phyloP scores from a whole-genome alignment of 2,113 vertebrate species.

The Psilopogon haemacephalus region DNA sequence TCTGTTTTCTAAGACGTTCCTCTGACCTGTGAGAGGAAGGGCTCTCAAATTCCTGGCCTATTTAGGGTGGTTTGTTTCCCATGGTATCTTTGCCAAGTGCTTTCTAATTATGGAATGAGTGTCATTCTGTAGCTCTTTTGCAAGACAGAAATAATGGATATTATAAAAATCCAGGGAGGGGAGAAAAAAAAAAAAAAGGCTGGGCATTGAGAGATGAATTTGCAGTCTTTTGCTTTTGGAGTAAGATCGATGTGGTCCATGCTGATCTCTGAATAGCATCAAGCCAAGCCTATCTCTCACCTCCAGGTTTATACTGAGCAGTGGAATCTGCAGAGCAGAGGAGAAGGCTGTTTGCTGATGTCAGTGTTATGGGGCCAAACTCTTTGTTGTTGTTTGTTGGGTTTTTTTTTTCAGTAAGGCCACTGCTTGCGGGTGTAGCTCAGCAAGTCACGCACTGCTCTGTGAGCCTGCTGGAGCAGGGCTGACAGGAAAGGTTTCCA shows the following conservation, averaged over 20 bases:
- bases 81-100: slow-evolving; percentile 56
- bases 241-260: rapidly evolving
- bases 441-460: background rate
- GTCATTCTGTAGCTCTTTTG: slow-evolving; percentile 12
- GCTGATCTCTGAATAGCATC: background rate
- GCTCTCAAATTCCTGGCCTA: slow-evolving; percentile 40
- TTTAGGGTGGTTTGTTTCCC: slow-evolving; percentile 53
- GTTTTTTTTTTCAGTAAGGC: background rate
- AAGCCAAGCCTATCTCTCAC: background rate
- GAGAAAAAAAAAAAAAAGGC: background rate
- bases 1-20: background rate
- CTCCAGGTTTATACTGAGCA: background rate
- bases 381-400: background rate
- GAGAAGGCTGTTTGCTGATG: background rate
- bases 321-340: background rate
- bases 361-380: background rate
- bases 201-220: background rate
- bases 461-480: background rate
- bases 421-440: background rate
- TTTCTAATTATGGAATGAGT: slow-evolving; percentile 61
- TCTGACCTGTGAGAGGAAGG: slow-evolving; percentile 43
- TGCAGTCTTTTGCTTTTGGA: background rate
- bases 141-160: background rate
- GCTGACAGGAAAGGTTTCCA: slow-evolving; percentile 59
- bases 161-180: background rate